Conservation (phyloP, 2,888 invertebrate genomes). For the Melanostoma scalare region DNA sequence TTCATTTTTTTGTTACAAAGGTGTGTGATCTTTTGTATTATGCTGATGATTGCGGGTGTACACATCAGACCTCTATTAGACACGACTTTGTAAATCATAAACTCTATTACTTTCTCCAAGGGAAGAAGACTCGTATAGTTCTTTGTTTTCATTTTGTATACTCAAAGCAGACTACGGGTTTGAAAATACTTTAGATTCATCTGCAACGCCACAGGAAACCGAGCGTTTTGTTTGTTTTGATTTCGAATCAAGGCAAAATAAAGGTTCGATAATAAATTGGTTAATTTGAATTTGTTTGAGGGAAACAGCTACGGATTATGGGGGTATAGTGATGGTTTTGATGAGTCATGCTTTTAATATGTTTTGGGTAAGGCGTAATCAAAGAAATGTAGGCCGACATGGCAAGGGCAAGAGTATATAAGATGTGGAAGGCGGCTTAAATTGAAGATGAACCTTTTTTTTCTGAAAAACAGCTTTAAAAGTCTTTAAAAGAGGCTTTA, state of each 20-base stretch:
- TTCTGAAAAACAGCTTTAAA: not conserved
- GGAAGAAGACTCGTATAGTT: conserved; percentile 18
- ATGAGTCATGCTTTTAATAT: conserved; percentile 67
- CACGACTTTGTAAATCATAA: not conserved
- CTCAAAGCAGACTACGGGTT: conserved; percentile 20
- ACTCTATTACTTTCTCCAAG: conserved; percentile 46
- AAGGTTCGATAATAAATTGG: conserved; percentile 63
- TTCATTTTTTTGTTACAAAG: conserved; percentile 28
- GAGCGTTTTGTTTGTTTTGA: conserved; percentile 52
- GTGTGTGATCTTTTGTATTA: conserved; percentile 20
- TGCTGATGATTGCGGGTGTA: conserved; percentile 65
- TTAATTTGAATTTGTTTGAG: conserved; percentile 60
- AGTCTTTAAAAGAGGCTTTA: no score
- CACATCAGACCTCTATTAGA: conserved; percentile 14
- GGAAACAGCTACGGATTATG: conserved; percentile 8
- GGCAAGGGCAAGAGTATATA: not conserved
- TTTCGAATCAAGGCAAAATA: conserved; percentile 49
- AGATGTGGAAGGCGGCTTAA: not conserved
- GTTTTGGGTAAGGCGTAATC: conserved; percentile 46
- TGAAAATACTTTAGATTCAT: conserved; percentile 57
- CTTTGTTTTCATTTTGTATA: conserved; percentile 33
- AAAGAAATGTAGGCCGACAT: not conserved
- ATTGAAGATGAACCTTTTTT: not conserved
- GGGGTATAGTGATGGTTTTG: conserved; percentile 5
- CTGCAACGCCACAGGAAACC: conserved; percentile 65